A percentile compares a stretch with the other conserved stretches of the same genome.
Conservation (phyloP, 2,113 vertebrate species). For the Danionella cerebrum region DNA sequence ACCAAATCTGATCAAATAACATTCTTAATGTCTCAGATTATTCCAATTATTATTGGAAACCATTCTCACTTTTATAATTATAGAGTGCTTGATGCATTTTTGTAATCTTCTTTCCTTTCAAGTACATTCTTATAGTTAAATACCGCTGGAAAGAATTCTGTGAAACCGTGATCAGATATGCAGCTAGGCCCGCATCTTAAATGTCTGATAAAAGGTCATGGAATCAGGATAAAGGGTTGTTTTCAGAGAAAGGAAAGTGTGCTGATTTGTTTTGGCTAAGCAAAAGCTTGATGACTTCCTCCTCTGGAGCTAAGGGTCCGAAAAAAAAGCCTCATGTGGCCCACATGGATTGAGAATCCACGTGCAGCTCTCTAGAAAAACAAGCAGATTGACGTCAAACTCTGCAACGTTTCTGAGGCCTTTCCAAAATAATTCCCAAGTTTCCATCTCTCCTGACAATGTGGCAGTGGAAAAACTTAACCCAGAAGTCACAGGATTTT, state of each 20-base stretch:
- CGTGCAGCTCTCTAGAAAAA: background rate
- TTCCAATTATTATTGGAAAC: too few relatives aligned
- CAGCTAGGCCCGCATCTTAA: background rate
- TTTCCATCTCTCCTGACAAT: conserved; percentile 34
- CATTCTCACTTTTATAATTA: too few relatives aligned
- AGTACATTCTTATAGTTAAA: conserved; percentile 5
- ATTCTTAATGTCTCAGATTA: too few relatives aligned
- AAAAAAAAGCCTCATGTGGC: conserved; percentile 1
- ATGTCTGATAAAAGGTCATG: background rate
- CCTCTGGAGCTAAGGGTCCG: background rate
- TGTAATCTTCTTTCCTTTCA: too few relatives aligned
- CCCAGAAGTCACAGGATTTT: conserved; percentile 42
- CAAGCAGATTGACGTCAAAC: conserved; percentile 52
- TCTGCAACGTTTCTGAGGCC: conserved; percentile 40
- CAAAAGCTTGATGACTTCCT: background rate
- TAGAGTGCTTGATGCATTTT: too few relatives aligned
- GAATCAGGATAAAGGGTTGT: conserved; percentile 15
- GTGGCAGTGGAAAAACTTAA: conserved; percentile 49
- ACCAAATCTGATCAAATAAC: too few relatives aligned
- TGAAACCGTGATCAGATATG: conserved; percentile 15
- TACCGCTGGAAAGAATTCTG: conserved; percentile 1
- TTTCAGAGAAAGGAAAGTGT: background rate
- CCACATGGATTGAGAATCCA: conserved; percentile 6
- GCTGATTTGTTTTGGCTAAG: conserved; percentile 1
- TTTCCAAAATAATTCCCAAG: conserved; percentile 47